phyloP scores from a whole-genome alignment of 2,113 vertebrate species.

The Tonatia bakeri region DNA sequence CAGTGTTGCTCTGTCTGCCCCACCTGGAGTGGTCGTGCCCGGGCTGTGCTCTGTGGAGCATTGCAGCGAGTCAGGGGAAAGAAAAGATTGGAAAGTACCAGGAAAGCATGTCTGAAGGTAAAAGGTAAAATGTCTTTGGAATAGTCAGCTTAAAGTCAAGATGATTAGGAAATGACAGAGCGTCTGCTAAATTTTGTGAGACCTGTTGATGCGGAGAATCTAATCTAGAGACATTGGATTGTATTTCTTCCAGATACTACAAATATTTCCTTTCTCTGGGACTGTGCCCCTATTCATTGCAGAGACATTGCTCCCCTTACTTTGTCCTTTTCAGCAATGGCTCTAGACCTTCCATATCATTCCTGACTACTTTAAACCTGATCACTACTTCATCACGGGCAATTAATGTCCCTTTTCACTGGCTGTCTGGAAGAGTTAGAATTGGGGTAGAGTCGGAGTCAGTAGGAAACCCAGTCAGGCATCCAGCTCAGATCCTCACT shows the following conservation, averaged over 20 bases:
- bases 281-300: neutral
- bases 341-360: neutral
- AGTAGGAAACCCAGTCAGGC: neutral
- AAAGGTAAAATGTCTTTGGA: neutral
- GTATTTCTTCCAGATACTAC: neutral
- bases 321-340: neutral
- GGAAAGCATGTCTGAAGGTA: neutral
- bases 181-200: neutral
- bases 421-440: neutral
- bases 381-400: neutral
- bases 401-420: neutral
- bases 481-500: neutral
- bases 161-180: neutral
- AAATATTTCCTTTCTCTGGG: neutral
- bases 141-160: neutral
- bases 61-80: neutral
- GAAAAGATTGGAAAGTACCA: neutral
- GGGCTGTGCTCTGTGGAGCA: neutral
- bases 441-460: neutral
- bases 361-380: neutral
- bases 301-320: neutral
- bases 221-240: neutral
- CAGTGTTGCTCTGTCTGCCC: no score
- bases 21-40: neutral
- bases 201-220: no score